Base-by-base conservation (phyloP, 2,797 vertebrate species). In the Acipenser ruthenus region DNA sequence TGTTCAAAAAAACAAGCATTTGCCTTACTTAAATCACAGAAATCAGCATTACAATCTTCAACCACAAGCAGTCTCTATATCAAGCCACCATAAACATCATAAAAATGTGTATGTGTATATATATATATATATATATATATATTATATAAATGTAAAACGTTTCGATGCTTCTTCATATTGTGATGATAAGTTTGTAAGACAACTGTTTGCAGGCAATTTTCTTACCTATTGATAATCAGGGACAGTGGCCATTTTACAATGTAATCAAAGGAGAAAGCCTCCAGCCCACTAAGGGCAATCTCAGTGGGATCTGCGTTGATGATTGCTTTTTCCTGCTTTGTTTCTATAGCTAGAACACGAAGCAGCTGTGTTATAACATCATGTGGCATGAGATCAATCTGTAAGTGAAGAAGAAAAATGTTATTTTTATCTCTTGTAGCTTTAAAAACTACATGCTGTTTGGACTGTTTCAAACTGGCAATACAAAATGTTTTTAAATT, bases 231-330 rank as follows among this genome's bases (percentile, higher is more conserved):
- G 78, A 99, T 99, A 78, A 99, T 99, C 69, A 99, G 92, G 0
- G 97, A 99, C 1, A 99, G 90, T 1, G 97, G 97, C 97, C 96
- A 99, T 70, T 97, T 99, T 63, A 99, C 97, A 0, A 98, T 92
- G 66, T 99, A 99, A 80, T 99, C 96, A 0, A 99, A 99, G 50
- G 97, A 99, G 77, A 99, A 99, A 10, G 97, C 96, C 75, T 99
- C 97, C 49, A 99, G 85, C 37, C 97, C 96, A 0, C 92, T 97
- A 53, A 97, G 92, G 0, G 89, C 80, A 63, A 87, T 90, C 55
- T 98, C 96, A 0, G 94, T 89, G 8, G 93, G 86, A 59, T 98
- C 96, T 0, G 92, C 91, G 6, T 90, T 92, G 75, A 92, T 93
- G 74, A 97, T 84, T 3, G 92, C 87, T 76, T 95, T 99, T 75